Conservation (phyloP, 2,113 vertebrate species). For the Lontra canadensis region DNA sequence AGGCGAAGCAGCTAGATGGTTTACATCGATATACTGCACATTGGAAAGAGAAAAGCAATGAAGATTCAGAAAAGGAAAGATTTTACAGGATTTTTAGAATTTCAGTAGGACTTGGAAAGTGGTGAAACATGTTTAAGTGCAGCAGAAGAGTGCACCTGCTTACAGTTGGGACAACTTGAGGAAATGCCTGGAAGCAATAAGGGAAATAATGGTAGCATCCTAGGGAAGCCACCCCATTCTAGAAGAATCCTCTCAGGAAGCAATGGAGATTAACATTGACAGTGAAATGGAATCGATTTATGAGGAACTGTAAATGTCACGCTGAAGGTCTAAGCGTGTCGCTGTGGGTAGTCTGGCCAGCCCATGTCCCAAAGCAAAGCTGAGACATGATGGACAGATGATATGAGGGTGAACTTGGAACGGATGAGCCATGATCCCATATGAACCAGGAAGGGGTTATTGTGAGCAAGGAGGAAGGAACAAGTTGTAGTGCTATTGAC, state of each 20-base stretch:
- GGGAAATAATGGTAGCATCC: background rate
- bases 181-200: background rate
- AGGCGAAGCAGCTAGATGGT: background rate
- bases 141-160: background rate
- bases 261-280: background rate
- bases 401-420: background rate
- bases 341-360: background rate
- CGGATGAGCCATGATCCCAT: background rate
- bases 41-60: background rate
- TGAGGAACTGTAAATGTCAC: background rate
- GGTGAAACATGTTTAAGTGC: background rate
- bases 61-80: background rate
- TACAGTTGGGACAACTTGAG: background rate
- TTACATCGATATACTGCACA: background rate
- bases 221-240: background rate
- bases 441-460: background rate
- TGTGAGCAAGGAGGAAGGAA: background rate
- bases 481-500: background rate
- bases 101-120: background rate
- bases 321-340: background rate
- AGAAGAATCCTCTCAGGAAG: background rate
- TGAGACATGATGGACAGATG: background rate
- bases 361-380: background rate
- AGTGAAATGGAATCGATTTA: background rate
- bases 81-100: background rate